phyloP scores from a whole-genome alignment of 2,888 invertebrate species.

The Ormyrus thymus region DNA sequence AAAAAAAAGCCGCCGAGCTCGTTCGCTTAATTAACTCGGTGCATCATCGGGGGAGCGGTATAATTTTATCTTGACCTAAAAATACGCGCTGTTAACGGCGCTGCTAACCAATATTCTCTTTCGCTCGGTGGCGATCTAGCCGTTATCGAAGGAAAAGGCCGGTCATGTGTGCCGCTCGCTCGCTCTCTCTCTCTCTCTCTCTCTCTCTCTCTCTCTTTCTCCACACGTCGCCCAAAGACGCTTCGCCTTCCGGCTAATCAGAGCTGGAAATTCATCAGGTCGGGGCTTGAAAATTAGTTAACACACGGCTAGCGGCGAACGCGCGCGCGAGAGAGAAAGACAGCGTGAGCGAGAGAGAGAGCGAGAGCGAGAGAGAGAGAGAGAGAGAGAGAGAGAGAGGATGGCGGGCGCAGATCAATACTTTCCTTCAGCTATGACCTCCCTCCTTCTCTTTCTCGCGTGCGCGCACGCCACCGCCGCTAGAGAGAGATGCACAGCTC shows the following conservation, averaged over 20 bases:
- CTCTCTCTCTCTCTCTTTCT: too few species aligned
- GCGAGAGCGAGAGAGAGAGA: neutral
- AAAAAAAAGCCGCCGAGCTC: neutral
- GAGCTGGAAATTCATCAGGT: neutral
- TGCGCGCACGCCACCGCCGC: neutral
- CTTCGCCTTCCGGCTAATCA: neutral
- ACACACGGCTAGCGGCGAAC: constrained; percentile 12
- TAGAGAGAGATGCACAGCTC: neutral
- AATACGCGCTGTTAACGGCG: neutral
- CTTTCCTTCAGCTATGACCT: constrained; percentile 73
- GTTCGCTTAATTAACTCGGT: constrained; percentile 28
- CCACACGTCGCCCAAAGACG: too few species aligned
- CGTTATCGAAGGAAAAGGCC: neutral
- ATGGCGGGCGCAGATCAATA: constrained; percentile 74
- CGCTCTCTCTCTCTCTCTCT: too few species aligned
- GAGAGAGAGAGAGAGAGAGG: constrained; percentile 62
- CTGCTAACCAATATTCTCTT: neutral
- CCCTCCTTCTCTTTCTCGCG: constrained; percentile 60
- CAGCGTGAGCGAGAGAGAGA: constrained; percentile 61
- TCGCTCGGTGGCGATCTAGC: neutral
- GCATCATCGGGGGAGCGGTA: constrained; percentile 3
- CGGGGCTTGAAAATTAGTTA: constrained; percentile 17
- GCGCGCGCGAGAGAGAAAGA: neutral
- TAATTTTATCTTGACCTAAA: constrained; percentile 41
- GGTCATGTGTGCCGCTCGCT: too few species aligned